Evolutionary conservation across 2,113 vertebrate genomes (phyloP), one percentile per base, ranked within the genome.

Genomic region (Rhagologus leucostigma): DNA sequence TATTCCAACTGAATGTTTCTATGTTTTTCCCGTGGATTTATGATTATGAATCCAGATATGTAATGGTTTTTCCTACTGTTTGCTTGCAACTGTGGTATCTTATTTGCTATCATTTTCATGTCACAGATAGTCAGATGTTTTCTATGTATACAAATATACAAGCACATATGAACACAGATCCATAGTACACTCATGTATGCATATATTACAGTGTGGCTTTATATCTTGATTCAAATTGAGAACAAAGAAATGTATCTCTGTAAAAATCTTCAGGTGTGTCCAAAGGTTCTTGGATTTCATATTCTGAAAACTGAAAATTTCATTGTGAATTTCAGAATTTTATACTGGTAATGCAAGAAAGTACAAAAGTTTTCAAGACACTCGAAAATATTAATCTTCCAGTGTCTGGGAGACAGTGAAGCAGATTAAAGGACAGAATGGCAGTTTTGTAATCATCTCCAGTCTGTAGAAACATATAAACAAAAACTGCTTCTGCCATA

Each of bases 181-280:
- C 27, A 52, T 7, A 39, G 5, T 21, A 49, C 13, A 50, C 13
- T 57, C 18, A 50, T 0, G 0, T 33, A 33, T 4, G 24, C 3
- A 5, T 29, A 16, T 33, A 20, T 41, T 33, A 42, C 2, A 30
- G 67, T 49, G 29, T 57, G 8, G 2, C 2, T 78, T 87, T 81
- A 23, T n/a, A 16, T 46, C 30, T 47, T 47, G 18, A 71, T 78
- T 74, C 23, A 75, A 42, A 81, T 9, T 7, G 14, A 18, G 32
- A 86, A 19, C 9, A 77, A 65, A 63, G 2, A 65, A 53, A 49
- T 29, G 3, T 47, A 5, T 29, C 32, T 76, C 20, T 53, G 29
- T 65, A 53, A 46, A 78, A 63, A 46, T 24, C 33, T 68, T 70
- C 11, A 52, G 27, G 3, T 29, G 9, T 59, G 13, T 53, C 26